Percentiles rank a stretch among this genome's conserved stretches.
These are phyloP conservation scores for Gryon sp. DNA, from an alignment of 1,140 invertebrate species.

Conservation along the genomic window DNA sequence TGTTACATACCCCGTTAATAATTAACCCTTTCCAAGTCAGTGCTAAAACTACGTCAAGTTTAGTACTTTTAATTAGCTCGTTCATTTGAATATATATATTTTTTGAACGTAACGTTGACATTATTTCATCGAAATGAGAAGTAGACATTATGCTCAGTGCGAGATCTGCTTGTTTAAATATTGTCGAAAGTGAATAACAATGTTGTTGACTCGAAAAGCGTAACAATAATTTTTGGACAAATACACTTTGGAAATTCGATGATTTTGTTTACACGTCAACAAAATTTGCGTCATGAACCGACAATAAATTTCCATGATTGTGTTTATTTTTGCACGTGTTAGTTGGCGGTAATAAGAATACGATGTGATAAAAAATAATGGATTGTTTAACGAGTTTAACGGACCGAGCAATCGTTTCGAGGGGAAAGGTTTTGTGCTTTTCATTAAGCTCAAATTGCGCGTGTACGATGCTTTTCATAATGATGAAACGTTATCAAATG, in stretches of 20 bases:
- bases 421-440: slow-evolving; percentile 32
- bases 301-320: slow-evolving; percentile 1
- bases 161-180: too few species aligned
- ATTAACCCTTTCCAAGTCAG: slow-evolving; percentile 5
- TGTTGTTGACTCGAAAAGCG: slow-evolving; percentile 9
- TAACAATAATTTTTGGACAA: slow-evolving; percentile 10
- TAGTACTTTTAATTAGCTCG: slow-evolving; percentile 21
- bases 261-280: background rate
- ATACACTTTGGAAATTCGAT: slow-evolving; percentile 1
- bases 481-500: slow-evolving; percentile 17
- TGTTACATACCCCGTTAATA: slow-evolving; percentile 12
- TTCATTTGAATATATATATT: too few species aligned
- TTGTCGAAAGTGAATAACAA: slow-evolving; percentile 2
- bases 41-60: background rate
- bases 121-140: too few species aligned
- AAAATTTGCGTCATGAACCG: background rate
- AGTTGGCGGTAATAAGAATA: slow-evolving; percentile 7
- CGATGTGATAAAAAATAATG: slow-evolving; percentile 35
- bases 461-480: slow-evolving; percentile 17
- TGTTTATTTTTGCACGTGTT: slow-evolving; percentile 2
- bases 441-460: slow-evolving; percentile 39
- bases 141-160: too few species aligned
- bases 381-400: slow-evolving; percentile 38
- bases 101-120: too few species aligned
- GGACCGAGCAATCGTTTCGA: slow-evolving; percentile 7